Evolutionary conservation across 2,888 invertebrate genomes (phyloP).

Genomic region (Rhopalosiphum nymphaeae): DNA sequence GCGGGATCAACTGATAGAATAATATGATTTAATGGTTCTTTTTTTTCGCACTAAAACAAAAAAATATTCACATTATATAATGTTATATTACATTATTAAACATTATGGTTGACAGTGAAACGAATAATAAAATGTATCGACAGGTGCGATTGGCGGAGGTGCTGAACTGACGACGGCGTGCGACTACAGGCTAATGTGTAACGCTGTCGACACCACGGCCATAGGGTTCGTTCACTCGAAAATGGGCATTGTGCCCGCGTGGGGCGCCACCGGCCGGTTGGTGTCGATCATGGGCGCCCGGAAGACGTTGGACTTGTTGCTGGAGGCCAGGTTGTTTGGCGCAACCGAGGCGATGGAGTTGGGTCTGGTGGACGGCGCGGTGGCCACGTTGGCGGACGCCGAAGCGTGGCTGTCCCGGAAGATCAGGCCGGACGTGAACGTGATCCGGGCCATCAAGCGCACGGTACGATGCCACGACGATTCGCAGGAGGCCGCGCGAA

Average conservation of each 20-base stretch:
- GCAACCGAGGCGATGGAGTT: conserved; percentile 70
- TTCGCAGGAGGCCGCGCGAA: conserved; percentile 68
- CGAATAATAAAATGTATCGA: too few relatives aligned
- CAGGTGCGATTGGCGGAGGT: conserved; percentile 73
- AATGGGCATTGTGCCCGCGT: conserved; percentile 73
- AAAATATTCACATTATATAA: too few relatives aligned
- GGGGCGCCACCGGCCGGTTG: conserved; percentile 72
- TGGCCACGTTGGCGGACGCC: conserved; percentile 69
- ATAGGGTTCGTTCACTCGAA: conserved; percentile 72
- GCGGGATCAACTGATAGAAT: too few relatives aligned
- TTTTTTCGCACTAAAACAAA: too few relatives aligned
- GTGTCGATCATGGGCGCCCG: conserved; percentile 70
- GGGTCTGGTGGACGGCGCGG: conserved; percentile 70
- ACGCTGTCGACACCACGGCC: conserved; percentile 68
- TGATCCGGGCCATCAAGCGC: conserved; percentile 69
- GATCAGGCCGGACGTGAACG: conserved; percentile 68
- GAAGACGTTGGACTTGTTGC: conserved; percentile 71
- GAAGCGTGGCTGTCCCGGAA: conserved; percentile 69
- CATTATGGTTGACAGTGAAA: too few relatives aligned
- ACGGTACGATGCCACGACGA: conserved; percentile 64
- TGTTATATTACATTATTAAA: too few relatives aligned
- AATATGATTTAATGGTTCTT: too few relatives aligned
- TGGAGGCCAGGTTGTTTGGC: conserved; percentile 69
- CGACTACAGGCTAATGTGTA: conserved; percentile 72
- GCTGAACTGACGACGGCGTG: conserved; percentile 73